Percentiles rank a stretch among this genome's conserved stretches.
phyloP scores from a whole-genome alignment of 2,113 vertebrate species.

The Agapornis roseicollis region DNA sequence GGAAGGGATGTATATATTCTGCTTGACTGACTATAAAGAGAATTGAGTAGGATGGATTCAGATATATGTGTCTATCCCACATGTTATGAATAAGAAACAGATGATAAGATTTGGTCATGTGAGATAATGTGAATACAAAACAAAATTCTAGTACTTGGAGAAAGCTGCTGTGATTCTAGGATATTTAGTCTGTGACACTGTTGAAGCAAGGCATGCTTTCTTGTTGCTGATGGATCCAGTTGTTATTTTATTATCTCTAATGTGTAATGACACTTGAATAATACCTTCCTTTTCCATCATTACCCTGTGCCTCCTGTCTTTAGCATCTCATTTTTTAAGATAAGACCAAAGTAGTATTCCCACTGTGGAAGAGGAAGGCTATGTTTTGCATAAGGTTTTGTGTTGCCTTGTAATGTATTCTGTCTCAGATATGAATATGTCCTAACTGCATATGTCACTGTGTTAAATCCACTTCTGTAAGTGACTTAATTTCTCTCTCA shows the following conservation, averaged over 20 bases:
- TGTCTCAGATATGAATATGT: background rate
- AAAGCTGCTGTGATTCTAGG: background rate
- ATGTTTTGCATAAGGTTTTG: background rate
- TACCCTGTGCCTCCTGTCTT: background rate
- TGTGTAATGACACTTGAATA: background rate
- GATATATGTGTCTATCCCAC: background rate
- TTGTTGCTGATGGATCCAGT: background rate
- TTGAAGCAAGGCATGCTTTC: background rate
- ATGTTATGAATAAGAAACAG: background rate
- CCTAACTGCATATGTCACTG: background rate
- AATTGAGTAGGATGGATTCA: background rate
- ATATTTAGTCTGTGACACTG: background rate
- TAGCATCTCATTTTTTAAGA: background rate
- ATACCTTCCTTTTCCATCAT: background rate
- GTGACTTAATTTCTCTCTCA: background rate
- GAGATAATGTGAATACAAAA: background rate
- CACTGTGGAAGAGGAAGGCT: background rate
- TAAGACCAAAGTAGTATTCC: background rate
- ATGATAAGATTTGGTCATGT: background rate
- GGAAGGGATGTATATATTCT: background rate
- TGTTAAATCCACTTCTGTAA: conserved; percentile 5
- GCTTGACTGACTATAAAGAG: background rate
- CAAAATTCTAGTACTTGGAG: background rate
- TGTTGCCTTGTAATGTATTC: background rate
- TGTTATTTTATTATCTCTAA: background rate